These are phyloP conservation scores for Ips typographus DNA, from an alignment of 1,140 invertebrate species.

Conservation along the genomic window DNA sequence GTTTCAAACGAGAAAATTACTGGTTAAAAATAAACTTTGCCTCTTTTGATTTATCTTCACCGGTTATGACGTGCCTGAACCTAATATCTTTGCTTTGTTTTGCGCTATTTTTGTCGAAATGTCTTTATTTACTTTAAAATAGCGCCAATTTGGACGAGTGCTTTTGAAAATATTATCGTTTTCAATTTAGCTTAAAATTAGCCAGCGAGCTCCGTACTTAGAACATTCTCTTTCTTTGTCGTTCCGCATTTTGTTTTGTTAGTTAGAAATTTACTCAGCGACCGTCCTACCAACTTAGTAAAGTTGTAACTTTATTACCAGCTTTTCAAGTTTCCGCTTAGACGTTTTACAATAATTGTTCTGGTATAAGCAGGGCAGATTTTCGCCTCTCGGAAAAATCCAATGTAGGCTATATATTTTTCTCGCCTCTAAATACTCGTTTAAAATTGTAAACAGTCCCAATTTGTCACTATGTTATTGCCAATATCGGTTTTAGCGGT, in stretches of 20 bases:
- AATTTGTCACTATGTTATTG: conserved; percentile 33
- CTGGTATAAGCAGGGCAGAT: background rate
- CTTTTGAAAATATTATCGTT: conserved; percentile 14
- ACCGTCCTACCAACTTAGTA: too few species aligned
- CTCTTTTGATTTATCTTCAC: conserved; percentile 28
- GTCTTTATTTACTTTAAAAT: conserved; percentile 30
- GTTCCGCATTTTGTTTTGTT: too few species aligned
- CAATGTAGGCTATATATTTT: conserved; percentile 17
- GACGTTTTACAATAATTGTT: too few species aligned
- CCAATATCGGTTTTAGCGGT: conserved; percentile 32
- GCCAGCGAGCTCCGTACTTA: background rate
- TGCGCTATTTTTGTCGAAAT: conserved; percentile 23
- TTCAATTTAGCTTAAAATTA: conserved; percentile 16
- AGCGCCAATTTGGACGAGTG: conserved; percentile 7
- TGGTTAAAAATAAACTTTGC: conserved; percentile 28
- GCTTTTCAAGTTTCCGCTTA: background rate
- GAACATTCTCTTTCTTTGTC: too few species aligned
- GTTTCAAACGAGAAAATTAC: conserved; percentile 26
- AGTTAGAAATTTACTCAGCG: too few species aligned
- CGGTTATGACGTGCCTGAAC: conserved; percentile 23
- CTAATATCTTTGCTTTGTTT: conserved; percentile 27
- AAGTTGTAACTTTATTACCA: too few species aligned
- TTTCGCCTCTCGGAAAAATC: background rate
- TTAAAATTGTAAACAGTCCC: conserved; percentile 31
- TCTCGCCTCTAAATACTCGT: conserved; percentile 17